These are phyloP conservation scores for Microctenopoma stevenorrisi DNA, from an alignment of 2,797 vertebrate species.

Conservation along the genomic window DNA sequence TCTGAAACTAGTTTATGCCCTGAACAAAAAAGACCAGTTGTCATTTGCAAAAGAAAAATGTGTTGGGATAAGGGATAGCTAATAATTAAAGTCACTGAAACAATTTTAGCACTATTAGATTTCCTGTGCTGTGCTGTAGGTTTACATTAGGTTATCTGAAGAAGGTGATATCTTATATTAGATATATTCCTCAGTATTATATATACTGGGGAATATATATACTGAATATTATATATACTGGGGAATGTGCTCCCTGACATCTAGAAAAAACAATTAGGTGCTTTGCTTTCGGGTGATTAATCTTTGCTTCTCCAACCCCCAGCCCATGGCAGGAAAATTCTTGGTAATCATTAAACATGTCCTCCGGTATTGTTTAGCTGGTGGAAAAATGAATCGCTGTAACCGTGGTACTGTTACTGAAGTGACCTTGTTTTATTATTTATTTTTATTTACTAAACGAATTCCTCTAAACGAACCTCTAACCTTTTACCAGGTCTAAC, in stretches of 20 bases:
- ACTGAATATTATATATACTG: no score
- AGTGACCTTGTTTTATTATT: neutral
- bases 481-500: neutral
- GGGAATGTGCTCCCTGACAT: neutral
- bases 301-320: neutral
- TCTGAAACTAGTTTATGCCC: no score
- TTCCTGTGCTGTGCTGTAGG: neutral
- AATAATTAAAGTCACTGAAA: neutral
- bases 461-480: neutral
- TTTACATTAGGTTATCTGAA: neutral
- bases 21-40: neutral
- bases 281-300: neutral
- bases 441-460: neutral
- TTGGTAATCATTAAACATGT: neutral
- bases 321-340: neutral
- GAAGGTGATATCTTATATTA: no score
- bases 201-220: no score
- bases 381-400: neutral
- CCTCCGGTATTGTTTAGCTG: no score
- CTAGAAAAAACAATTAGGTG: neutral
- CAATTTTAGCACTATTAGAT: neutral
- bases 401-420: constrained; percentile 5
- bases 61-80: neutral
- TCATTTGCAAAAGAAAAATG: neutral
- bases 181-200: no score